phyloP scores from a whole-genome alignment of 2,113 vertebrate species.

The Aptenodytes patagonicus region DNA sequence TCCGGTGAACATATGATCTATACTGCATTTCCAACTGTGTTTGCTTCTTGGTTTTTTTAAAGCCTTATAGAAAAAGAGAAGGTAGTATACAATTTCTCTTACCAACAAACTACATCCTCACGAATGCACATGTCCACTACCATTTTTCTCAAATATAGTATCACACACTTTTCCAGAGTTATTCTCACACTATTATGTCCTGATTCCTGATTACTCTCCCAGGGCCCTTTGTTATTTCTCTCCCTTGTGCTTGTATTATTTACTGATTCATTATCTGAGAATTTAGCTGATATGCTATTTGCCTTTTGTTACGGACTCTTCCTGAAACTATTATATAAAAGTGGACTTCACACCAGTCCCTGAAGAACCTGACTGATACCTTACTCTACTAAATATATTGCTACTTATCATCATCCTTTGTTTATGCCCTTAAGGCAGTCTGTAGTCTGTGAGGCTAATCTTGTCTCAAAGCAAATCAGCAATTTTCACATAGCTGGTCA shows the following conservation, averaged over 20 bases:
- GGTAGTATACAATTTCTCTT: not conserved
- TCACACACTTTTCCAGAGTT: not conserved
- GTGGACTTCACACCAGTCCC: not conserved
- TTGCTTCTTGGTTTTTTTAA: not conserved
- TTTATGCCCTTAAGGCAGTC: not conserved
- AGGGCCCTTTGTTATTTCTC: not conserved
- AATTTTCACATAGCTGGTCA: not conserved
- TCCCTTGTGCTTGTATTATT: not conserved
- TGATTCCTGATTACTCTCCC: not conserved
- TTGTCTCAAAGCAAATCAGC: conserved; percentile 3
- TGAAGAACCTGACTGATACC: not conserved
- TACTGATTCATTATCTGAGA: not conserved
- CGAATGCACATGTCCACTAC: not conserved
- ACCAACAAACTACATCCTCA: not conserved
- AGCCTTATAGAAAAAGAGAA: not conserved
- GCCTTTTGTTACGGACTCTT: conserved; percentile 8
- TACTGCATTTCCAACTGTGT: not conserved
- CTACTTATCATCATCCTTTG: not conserved
- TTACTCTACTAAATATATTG: not conserved
- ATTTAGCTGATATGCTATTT: conserved; percentile 21
- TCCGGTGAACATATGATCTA: not conserved
- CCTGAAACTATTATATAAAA: conserved; percentile 12
- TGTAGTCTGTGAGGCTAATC: not conserved
- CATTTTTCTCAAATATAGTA: not conserved
- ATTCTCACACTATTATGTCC: not conserved